Conservation (phyloP, 2,888 invertebrate genomes). For the Hirudinaria manillensis region DNA sequence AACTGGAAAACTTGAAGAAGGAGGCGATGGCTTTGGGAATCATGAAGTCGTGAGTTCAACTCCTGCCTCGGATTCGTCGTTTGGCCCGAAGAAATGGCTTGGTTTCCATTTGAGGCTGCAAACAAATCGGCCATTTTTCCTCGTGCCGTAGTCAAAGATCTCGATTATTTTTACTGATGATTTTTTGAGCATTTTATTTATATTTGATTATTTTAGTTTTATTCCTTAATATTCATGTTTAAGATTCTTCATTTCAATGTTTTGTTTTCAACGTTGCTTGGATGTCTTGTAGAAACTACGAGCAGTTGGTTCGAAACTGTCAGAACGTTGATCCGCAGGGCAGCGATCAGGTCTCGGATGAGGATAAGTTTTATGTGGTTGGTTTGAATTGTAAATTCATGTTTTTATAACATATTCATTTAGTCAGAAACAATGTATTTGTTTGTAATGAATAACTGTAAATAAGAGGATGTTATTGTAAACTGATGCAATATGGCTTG, state of each 20-base stretch:
- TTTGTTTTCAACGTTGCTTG: neutral
- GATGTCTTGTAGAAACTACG: slow-evolving; percentile 60
- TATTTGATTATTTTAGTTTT: too few relatives aligned
- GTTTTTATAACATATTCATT: neutral
- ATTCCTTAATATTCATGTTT: too few relatives aligned
- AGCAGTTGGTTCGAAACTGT: slow-evolving; percentile 90
- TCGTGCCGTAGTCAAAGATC: too few relatives aligned
- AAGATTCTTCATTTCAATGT: too few relatives aligned
- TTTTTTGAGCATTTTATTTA: too few relatives aligned
- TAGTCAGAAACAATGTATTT: neutral
- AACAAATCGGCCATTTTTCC: too few relatives aligned
- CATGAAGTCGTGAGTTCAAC: slow-evolving; percentile 59
- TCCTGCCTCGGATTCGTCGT: neutral
- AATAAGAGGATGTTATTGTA: too few relatives aligned
- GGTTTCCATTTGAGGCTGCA: too few relatives aligned
- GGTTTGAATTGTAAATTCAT: slow-evolving; percentile 46
- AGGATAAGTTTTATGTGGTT: slow-evolving; percentile 92
- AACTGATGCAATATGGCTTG: too few relatives aligned
- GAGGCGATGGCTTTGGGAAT: slow-evolving; percentile 76
- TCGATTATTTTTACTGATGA: too few relatives aligned
- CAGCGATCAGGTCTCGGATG: slow-evolving; percentile 82
- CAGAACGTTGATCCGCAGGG: slow-evolving; percentile 77
- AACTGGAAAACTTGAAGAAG: slow-evolving; percentile 60
- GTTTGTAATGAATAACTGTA: neutral
- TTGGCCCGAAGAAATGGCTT: neutral